Evolutionary conservation across 2,113 vertebrate species (phyloP).

Genomic region (Isichthys henryi): DNA sequence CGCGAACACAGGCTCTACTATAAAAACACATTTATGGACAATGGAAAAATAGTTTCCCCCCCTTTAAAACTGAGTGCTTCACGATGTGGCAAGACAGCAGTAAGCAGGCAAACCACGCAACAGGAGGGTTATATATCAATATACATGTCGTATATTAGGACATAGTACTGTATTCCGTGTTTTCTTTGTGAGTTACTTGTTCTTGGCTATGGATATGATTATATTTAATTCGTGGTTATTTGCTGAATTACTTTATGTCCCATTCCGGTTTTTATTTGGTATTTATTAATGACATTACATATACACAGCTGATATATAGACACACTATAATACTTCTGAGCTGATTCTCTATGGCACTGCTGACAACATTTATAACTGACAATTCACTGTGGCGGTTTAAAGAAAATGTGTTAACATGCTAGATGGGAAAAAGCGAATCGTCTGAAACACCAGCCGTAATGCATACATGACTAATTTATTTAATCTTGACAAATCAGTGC

Average conservation of each 20-base stretch:
- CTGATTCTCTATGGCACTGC: not conserved
- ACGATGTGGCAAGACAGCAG: not conserved
- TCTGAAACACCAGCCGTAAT: not conserved
- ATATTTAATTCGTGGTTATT: not conserved
- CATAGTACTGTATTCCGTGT: not conserved
- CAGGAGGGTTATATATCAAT: not conserved
- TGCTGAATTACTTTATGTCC: not conserved
- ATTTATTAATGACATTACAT: not conserved
- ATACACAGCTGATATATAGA: not conserved
- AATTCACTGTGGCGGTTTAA: not conserved
- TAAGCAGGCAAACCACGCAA: not conserved
- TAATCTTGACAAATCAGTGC: not conserved
- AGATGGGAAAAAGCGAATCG: not conserved
- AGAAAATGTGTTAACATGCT: not conserved
- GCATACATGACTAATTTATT: not conserved
- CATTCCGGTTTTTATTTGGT: not conserved
- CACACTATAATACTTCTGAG: not conserved
- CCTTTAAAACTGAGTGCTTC: not conserved
- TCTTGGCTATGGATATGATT: not conserved
- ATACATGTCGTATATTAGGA: not conserved
- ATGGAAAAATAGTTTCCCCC: not conserved
- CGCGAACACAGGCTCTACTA: not conserved
- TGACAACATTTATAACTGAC: not conserved
- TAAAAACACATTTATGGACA: not conserved
- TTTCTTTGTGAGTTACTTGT: not conserved